Evolutionary conservation across 2,888 invertebrate genomes (phyloP).

Genomic region (Oscheius sp.): DNA sequence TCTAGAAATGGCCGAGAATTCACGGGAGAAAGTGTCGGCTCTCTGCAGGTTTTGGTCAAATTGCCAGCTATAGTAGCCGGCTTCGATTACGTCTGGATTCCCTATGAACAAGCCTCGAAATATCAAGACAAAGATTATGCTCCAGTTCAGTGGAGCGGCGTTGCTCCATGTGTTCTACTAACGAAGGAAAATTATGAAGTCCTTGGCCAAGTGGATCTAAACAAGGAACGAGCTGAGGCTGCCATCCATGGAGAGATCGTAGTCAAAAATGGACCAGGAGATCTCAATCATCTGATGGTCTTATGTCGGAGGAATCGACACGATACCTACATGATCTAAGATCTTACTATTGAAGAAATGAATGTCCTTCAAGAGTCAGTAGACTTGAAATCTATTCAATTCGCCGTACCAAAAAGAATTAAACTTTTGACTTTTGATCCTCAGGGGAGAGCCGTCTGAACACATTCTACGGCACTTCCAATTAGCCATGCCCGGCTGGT

Average conservation of each 20-base stretch:
- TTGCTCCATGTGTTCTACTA: conserved; percentile 50
- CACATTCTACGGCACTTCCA: not conserved
- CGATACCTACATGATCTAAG: conserved; percentile 53
- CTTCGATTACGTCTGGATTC: conserved; percentile 53
- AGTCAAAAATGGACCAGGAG: conserved; percentile 39
- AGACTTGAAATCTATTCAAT: too few species aligned
- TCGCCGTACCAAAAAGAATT: too few species aligned
- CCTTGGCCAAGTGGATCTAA: conserved; percentile 51
- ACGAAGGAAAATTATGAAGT: conserved; percentile 33
- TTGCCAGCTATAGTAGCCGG: conserved; percentile 44
- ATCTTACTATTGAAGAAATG: too few species aligned
- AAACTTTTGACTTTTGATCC: too few species aligned
- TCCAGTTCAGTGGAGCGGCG: conserved; percentile 51
- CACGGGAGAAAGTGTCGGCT: conserved; percentile 47
- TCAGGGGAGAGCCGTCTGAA: too few species aligned
- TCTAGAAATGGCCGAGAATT: conserved; percentile 38
- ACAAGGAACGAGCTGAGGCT: conserved; percentile 47
- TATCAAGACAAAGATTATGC: conserved; percentile 50
- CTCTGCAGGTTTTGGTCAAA: conserved; percentile 46
- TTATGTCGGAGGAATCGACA: conserved; percentile 51
- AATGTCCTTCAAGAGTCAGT: too few species aligned
- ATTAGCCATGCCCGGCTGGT: not conserved
- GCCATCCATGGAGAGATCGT: conserved; percentile 39
- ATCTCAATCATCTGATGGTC: conserved; percentile 45
- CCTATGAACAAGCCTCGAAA: conserved; percentile 40